Conservation (phyloP, 53 echinoderm and acorn worm species). For the Luidia sarsii region DNA sequence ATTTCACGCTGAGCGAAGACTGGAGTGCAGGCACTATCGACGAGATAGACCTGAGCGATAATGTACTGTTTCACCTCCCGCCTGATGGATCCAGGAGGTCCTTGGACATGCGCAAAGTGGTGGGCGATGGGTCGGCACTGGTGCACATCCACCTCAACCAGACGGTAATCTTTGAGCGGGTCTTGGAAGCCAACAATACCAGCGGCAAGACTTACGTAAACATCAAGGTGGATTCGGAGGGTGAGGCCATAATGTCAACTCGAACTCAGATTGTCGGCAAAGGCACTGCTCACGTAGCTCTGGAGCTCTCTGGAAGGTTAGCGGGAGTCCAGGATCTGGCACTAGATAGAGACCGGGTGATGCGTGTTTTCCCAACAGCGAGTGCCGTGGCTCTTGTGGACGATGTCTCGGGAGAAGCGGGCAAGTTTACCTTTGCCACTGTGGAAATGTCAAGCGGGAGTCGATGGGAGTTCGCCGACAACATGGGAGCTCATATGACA, state of each 20-base stretch:
- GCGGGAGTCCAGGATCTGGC: conserved; percentile 76
- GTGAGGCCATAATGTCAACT: conserved; percentile 79
- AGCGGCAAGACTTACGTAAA: conserved; percentile 71
- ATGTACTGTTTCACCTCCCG: conserved; percentile 77
- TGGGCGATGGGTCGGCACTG: conserved; percentile 85
- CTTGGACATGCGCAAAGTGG: conserved; percentile 71
- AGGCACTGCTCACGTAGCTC: conserved; percentile 61
- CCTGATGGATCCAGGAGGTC: conserved; percentile 39
- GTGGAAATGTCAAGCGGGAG: conserved; percentile 77
- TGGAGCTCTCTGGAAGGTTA: conserved; percentile 73
- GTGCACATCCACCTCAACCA: conserved; percentile 81
- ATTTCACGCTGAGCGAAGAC: conserved; percentile 81
- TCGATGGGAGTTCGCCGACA: conserved; percentile 63
- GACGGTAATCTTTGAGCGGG: conserved; percentile 73
- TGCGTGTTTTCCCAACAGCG: conserved; percentile 72
- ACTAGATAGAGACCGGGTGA: conserved; percentile 64
- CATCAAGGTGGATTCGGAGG: conserved; percentile 67
- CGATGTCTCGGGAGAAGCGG: conserved; percentile 39
- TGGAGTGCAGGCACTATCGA: conserved; percentile 72
- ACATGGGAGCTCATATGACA: conserved; percentile 80
- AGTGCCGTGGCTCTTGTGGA: conserved; percentile 54
- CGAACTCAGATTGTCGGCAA: conserved; percentile 72
- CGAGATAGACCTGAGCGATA: conserved; percentile 77
- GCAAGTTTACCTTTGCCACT: conserved; percentile 79
- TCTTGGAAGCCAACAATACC: conserved; percentile 63